A percentile compares a stretch with the other conserved stretches of the same genome.
Evolutionary conservation across 2,113 vertebrate species (phyloP).

Genomic region (Ctenomys sociabilis): DNA sequence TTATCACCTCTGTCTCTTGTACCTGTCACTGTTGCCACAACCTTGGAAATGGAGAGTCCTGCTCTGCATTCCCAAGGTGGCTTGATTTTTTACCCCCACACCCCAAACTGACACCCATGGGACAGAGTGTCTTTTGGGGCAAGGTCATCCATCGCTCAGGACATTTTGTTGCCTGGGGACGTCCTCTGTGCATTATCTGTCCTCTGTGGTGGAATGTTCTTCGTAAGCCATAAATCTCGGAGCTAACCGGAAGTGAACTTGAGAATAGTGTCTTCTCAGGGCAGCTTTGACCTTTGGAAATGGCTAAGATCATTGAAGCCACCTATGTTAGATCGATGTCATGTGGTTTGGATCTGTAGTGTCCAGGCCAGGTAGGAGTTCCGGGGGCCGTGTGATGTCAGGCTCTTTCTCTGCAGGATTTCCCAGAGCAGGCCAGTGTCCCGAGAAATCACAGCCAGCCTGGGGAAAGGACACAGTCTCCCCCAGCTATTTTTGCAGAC

Average conservation of each 20-base stretch:
- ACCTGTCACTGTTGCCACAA: not conserved
- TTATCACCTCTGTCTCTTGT: not conserved
- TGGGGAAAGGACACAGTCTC: not conserved
- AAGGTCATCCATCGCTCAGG: slow-evolving; percentile 19
- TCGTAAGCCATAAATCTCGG: slow-evolving; percentile 45
- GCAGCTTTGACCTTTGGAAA: slow-evolving; percentile 39
- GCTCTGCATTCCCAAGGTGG: not conserved
- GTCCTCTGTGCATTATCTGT: not conserved
- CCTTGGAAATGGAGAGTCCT: not conserved
- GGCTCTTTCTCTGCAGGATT: not conserved
- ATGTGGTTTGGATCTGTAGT: not conserved
- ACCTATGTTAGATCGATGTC: not conserved
- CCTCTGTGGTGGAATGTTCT: not conserved
- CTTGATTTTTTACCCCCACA: slow-evolving; percentile 25
- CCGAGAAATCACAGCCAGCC: not conserved
- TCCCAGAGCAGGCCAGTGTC: slow-evolving; percentile 1
- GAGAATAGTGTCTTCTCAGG: not conserved
- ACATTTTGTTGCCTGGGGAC: slow-evolving; percentile 1
- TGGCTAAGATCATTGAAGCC: not conserved
- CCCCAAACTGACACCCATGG: not conserved
- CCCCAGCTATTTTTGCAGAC: not conserved
- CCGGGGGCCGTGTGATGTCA: not conserved
- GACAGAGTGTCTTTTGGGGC: slow-evolving; percentile 8
- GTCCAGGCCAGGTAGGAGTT: not conserved
- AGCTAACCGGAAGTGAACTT: not conserved